Evolutionary conservation across 2,113 vertebrate species (phyloP), one percentile per base, ranked within the genome.

Genomic region (Bubo bubo): DNA sequence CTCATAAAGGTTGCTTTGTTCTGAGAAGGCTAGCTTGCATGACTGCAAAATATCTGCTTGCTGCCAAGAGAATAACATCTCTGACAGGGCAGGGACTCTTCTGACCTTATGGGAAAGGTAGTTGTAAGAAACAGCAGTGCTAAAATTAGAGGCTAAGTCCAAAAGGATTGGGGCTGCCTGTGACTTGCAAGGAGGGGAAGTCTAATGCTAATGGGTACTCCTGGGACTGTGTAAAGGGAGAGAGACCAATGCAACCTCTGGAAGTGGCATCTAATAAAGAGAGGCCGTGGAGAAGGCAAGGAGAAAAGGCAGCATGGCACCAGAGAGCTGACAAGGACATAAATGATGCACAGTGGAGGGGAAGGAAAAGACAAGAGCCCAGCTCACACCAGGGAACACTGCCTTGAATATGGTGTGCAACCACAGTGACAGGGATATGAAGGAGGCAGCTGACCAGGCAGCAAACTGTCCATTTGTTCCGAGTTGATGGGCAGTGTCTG

Each of bases 271-370:
- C 18, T 64, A 82, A 90, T 39, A 79, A 39, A 28, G 39, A 66
- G 23, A 72, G 12, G 23, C 27, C 56, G 79, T 73, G 34, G 34
- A 85, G 28, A 88, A 88, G 52, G 47, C 64, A 82, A 86, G 32
- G 41, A 14, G 4, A 81, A 26, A 75, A 77, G 43, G 35, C 52
- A 87, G 37, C 0, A 0, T 64, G 49, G 63, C 60, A 88, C 47
- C 67, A 70, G 50, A 73, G 72, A 77, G 83, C 63, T 88, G 83
- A 92, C 83, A 88, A 70, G 72, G 72, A 83, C 75, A 94, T 50
- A 90, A 67, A 79, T 2, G 2, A 64, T 75, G 43, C 2, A 5
- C 53, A 75, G 41, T 22, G 60, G 70, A 92, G 55, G 13, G 13
- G 47, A 67, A 93, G 70, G 27, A 88, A 92, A 71, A 88, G 66